phyloP scores from a whole-genome alignment of 2,797 vertebrate species.

The Anguilla megastoma region DNA sequence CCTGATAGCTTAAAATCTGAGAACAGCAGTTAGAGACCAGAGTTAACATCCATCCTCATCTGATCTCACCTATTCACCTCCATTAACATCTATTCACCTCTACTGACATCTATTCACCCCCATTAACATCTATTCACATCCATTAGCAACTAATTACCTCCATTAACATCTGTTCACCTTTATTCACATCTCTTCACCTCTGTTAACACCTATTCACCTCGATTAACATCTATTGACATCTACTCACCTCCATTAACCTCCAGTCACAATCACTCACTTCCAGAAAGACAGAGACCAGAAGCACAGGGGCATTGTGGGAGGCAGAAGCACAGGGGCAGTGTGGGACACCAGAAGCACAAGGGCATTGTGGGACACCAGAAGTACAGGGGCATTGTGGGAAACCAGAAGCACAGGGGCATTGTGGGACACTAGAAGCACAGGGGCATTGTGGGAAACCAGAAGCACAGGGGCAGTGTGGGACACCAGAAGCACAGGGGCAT shows the following conservation, averaged over 20 bases:
- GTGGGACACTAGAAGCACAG: too few relatives aligned
- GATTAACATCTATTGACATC: neutral
- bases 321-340: neutral
- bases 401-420: too few relatives aligned
- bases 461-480: too few relatives aligned
- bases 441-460: too few relatives aligned
- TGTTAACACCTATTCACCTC: neutral
- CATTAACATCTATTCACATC: neutral
- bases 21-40: neutral
- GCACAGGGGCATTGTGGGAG: neutral
- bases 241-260: neutral
- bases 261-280: neutral
- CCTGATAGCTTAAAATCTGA: constrained; percentile 58
- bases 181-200: neutral
- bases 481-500: neutral
- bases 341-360: neutral
- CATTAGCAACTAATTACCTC: neutral
- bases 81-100: constrained; percentile 9
- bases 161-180: neutral
- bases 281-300: neutral
- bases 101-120: constrained; percentile 1
- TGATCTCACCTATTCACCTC: constrained; percentile 26
- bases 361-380: too few relatives aligned
- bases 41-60: neutral
- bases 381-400: too few relatives aligned